phyloP scores from a whole-genome alignment of 53 echinoderm and acorn worm species.

The Temnopleurus reevesii region DNA sequence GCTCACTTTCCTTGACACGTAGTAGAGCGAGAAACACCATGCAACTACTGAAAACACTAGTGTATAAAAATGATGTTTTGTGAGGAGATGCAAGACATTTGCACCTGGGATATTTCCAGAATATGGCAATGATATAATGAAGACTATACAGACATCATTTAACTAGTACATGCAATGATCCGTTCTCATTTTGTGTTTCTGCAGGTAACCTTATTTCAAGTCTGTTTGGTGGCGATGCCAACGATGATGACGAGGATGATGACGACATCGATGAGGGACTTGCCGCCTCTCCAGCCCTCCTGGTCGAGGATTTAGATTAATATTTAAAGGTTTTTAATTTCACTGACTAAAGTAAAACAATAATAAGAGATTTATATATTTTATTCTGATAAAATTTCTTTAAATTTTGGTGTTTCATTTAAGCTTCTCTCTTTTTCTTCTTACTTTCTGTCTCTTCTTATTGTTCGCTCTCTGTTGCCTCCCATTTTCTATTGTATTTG shows the following conservation, averaged over 20 bases:
- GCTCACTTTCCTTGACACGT: no score
- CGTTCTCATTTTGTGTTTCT: no score
- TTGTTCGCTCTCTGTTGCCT: neutral
- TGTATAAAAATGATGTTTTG: no score
- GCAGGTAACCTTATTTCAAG: constrained; percentile 49
- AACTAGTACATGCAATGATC: no score
- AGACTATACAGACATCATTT: no score
- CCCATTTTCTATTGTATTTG: no score
- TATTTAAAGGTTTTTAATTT: neutral
- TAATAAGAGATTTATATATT: constrained; percentile 30
- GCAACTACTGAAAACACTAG: no score
- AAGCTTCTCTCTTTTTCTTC: no score
- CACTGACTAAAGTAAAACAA: neutral
- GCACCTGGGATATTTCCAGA: no score
- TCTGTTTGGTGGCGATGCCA: constrained; percentile 41
- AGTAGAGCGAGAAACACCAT: no score
- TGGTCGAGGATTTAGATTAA: constrained; percentile 47
- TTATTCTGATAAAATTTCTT: neutral
- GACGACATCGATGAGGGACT: neutral
- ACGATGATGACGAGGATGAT: constrained; percentile 30
- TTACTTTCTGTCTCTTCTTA: neutral
- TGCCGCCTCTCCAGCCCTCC: neutral
- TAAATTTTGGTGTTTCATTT: neutral
- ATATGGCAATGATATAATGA: no score
- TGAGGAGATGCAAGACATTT: no score